phyloP scores from a whole-genome alignment of 2,888 invertebrate genomes.

The Acleris emargana region DNA sequence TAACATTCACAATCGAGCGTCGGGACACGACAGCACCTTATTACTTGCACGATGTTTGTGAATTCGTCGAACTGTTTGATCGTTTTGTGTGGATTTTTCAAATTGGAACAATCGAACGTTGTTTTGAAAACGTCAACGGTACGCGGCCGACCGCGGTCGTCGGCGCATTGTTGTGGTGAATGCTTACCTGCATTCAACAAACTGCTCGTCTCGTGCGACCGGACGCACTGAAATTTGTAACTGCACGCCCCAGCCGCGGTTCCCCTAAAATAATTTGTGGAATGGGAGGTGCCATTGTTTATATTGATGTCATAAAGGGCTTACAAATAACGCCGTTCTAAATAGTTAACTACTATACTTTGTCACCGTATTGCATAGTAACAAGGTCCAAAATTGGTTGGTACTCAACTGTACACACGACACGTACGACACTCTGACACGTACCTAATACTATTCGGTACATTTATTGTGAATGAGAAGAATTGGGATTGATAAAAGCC shows the following conservation, averaged over 20 bases:
- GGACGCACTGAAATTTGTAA: conserved; percentile 47
- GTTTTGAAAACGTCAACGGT: conserved; percentile 76
- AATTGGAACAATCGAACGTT: conserved; percentile 74
- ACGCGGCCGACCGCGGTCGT: conserved; percentile 59
- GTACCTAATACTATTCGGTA: too few species aligned
- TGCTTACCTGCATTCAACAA: conserved; percentile 44
- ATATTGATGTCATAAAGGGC: background rate
- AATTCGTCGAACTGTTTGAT: conserved; percentile 71
- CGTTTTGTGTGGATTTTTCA: conserved; percentile 76
- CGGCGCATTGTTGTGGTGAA: conserved; percentile 69
- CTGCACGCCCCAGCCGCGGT: conserved; percentile 16
- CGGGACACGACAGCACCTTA: conserved; percentile 50
- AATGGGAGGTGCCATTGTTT: background rate
- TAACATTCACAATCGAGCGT: conserved; percentile 51
- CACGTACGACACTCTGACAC: too few species aligned
- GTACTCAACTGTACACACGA: too few species aligned
- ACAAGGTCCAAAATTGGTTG: too few species aligned
- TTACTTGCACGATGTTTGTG: conserved; percentile 65
- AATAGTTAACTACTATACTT: too few species aligned
- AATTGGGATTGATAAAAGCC: too few species aligned
- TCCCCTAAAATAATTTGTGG: conserved; percentile 30
- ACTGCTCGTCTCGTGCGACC: conserved; percentile 65
- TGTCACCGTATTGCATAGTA: too few species aligned
- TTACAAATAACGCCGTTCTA: background rate
- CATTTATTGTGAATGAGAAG: too few species aligned